Percentiles rank a stretch among this genome's conserved stretches.
Conservation (phyloP, 2,797 vertebrate species). For the Onychomys arenicola region DNA sequence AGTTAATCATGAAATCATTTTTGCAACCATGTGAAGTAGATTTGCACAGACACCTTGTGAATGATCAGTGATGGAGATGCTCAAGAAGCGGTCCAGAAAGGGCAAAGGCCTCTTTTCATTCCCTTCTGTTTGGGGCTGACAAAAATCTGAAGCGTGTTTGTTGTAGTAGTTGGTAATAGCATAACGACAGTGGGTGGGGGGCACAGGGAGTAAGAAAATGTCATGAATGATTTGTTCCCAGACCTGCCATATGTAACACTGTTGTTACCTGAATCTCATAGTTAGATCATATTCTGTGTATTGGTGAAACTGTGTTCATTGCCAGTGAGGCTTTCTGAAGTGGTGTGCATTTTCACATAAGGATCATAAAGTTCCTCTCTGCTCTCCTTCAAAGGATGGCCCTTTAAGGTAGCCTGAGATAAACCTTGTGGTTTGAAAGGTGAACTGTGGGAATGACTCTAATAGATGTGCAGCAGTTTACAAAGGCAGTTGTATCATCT, state of each 20-base stretch:
- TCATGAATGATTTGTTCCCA: slow-evolving; percentile 86
- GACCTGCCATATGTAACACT: slow-evolving; percentile 88
- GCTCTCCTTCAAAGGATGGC: slow-evolving; percentile 77
- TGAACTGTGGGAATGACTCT: slow-evolving; percentile 81
- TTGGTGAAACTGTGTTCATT: slow-evolving; percentile 87
- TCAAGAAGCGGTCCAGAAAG: slow-evolving; percentile 76
- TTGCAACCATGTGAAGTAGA: slow-evolving; percentile 81
- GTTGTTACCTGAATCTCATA: slow-evolving; percentile 88
- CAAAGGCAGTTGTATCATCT: slow-evolving; percentile 84
- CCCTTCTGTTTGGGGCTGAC: slow-evolving; percentile 78
- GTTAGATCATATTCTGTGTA: slow-evolving; percentile 86
- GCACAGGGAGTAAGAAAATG: slow-evolving; percentile 71
- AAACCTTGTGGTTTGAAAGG: slow-evolving; percentile 72
- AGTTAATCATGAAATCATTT: slow-evolving; percentile 83
- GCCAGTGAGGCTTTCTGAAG: slow-evolving; percentile 84
- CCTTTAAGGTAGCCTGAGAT: slow-evolving; percentile 79
- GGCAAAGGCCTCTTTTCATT: slow-evolving; percentile 20
- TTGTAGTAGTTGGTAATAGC: slow-evolving; percentile 80
- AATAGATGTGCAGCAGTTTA: slow-evolving; percentile 84
- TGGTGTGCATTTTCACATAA: slow-evolving; percentile 84
- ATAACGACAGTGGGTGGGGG: slow-evolving; percentile 81
- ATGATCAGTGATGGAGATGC: slow-evolving; percentile 72
- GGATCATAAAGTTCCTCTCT: slow-evolving; percentile 81
- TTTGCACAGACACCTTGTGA: slow-evolving; percentile 81
- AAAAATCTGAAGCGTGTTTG: slow-evolving; percentile 85